phyloP scores from a whole-genome alignment of 2,113 vertebrate species.

The Dasyornis broadbenti region DNA sequence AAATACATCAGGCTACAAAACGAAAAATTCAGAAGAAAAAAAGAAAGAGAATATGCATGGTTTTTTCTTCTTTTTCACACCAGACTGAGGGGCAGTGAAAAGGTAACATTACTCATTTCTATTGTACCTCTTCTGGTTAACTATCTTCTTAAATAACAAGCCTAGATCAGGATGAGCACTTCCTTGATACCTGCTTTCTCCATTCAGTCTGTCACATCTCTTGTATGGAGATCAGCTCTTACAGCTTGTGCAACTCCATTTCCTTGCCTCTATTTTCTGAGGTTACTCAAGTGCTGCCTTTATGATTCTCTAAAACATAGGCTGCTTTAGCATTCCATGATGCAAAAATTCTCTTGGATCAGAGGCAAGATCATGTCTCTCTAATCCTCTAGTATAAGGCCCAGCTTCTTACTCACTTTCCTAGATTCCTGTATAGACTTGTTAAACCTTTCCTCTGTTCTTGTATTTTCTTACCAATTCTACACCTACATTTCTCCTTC shows the following conservation, averaged over 20 bases:
- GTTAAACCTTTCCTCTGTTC: neutral
- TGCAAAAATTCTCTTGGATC: neutral
- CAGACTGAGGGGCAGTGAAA: neutral
- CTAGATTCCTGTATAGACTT: neutral
- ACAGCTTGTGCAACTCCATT: neutral
- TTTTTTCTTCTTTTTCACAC: neutral
- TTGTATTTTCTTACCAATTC: neutral
- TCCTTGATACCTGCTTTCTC: neutral
- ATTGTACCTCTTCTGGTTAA: neutral
- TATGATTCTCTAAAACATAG: neutral
- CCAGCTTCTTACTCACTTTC: neutral
- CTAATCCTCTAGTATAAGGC: neutral
- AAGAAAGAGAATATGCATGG: rapidly evolving
- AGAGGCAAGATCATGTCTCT: neutral
- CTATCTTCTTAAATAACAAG: neutral
- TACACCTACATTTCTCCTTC: neutral
- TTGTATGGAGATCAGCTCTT: neutral
- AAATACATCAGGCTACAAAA: neutral
- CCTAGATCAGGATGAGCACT: neutral
- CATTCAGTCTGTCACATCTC: neutral
- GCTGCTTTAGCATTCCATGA: neutral
- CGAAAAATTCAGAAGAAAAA: neutral
- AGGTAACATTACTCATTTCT: neutral
- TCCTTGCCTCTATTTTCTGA: neutral
- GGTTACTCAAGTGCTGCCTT: neutral